Evolutionary conservation across 2,888 invertebrate genomes (phyloP), one percentile per base, ranked within the genome.

Genomic region (Drosophila prolongata): DNA sequence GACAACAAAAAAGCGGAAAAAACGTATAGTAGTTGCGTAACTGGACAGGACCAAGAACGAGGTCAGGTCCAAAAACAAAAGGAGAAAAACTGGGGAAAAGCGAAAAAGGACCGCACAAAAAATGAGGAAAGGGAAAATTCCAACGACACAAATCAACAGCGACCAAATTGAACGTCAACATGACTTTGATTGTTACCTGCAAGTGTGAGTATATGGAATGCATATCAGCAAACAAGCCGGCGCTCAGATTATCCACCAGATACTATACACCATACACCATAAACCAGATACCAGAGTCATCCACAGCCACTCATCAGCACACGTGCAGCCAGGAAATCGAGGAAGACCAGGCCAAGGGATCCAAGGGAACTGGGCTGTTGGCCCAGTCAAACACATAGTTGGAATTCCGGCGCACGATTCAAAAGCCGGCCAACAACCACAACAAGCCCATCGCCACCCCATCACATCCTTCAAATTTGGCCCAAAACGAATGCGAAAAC

Each of bases 141-240:
- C 56, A 42, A 65, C 76, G 76, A 79, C 81, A 81, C 82, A 85
- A 85, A 85, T 85, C 82, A 81, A 81, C 74, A 76, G 72, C 85
- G 65, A 68, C 82, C 67, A 85, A 82, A 82, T 82, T 85, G 85
- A 82, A 82, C 85, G 81, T 81, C 81, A 84, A 82, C 85, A 79
- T 79, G 79, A 74, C 82, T 79, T 79, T 85, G 81, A 84, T 81
- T 81, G 81, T 75, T 76, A 60, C 53, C 55, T 60, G 77, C 49
- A 64, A 55, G 61, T 66, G 59, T 71, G 61, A 53, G 35, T 55
- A 42, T 54, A 47, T 40, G 76, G 52, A 53, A 62, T 70, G 59
- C 42, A 61, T 67, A 66, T 64, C 58, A 64, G 61, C 74, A 66
- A 73, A 76, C 64, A 67, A 55, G 40, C 30, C 13, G 30, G 5